Percentiles rank a stretch among this genome's conserved stretches.
Evolutionary conservation across 1,140 invertebrate genomes (phyloP).

Genomic region (Drosophila gunungcola): DNA sequence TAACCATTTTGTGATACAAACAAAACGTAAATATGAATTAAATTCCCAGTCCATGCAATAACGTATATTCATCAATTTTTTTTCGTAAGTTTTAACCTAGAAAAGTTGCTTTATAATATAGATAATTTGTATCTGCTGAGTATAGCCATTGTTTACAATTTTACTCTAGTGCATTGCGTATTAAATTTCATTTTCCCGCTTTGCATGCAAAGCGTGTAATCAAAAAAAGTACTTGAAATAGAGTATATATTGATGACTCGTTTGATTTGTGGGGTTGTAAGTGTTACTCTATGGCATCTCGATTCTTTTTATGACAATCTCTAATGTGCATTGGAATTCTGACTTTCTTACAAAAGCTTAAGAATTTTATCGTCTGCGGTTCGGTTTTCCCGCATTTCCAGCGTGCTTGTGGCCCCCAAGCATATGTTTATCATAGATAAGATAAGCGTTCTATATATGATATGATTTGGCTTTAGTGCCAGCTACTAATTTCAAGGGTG

Average conservation of each 20-base stretch:
- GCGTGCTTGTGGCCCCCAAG: conserved; percentile 11
- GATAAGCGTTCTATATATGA: conserved; percentile 40
- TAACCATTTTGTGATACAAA: too few relatives aligned
- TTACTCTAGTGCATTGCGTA: conserved; percentile 12
- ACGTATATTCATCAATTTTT: too few relatives aligned
- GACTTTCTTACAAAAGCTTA: conserved; percentile 17
- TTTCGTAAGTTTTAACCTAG: neutral
- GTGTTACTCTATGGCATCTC: conserved; percentile 12
- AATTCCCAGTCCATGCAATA: too few relatives aligned
- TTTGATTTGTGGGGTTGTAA: conserved; percentile 3
- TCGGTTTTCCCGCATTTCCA: conserved; percentile 40
- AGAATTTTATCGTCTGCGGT: conserved; percentile 39
- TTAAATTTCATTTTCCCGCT: conserved; percentile 19
- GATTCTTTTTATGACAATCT: neutral
- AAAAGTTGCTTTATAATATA: neutral
- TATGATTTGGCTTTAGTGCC: conserved; percentile 37
- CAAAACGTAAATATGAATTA: too few relatives aligned
- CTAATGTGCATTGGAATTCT: conserved; percentile 13
- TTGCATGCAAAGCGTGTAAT: conserved; percentile 23
- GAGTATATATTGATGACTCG: conserved; percentile 22
- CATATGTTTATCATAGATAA: conserved; percentile 55
- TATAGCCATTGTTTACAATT: conserved; percentile 1
- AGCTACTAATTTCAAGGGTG: conserved; percentile 47
- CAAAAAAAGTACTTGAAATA: conserved; percentile 17
- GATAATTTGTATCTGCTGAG: neutral